Conservation (phyloP, 1,140 invertebrate species). For the Zophobas atratus region DNA sequence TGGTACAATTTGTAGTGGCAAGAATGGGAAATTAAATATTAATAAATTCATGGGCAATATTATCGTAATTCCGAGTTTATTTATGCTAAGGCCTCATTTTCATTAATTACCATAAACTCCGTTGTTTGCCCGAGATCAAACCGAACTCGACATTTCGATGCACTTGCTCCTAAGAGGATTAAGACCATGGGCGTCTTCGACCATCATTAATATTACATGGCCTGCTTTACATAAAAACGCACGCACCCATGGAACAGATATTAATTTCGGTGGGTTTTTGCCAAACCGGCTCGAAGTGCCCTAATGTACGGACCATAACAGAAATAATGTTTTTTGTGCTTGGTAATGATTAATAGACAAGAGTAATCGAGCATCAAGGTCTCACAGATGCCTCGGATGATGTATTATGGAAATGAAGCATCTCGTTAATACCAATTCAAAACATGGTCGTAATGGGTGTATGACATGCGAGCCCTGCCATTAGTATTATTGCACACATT, state of each 20-base stretch:
- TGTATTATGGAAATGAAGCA: constrained; percentile 25
- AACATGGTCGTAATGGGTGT: constrained; percentile 22
- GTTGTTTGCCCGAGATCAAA: constrained; percentile 3
- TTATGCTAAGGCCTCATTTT: constrained; percentile 36
- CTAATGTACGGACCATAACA: background rate
- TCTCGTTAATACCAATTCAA: constrained; percentile 20
- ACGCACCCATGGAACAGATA: background rate
- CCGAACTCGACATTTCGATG: background rate
- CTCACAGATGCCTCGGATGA: constrained; percentile 10
- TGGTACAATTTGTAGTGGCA: constrained; percentile 38
- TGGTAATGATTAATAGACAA: constrained; percentile 3
- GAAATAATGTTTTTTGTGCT: background rate
- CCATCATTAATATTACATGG: constrained; percentile 1
- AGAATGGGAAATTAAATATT: constrained; percentile 35
- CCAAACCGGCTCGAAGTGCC: background rate
- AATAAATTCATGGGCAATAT: constrained; percentile 35
- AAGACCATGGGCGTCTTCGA: background rate
- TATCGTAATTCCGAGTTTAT: constrained; percentile 32
- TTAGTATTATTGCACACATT: constrained; percentile 33
- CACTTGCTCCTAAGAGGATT: background rate
- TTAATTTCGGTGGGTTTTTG: background rate
- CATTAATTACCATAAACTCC: constrained; percentile 38
- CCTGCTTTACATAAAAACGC: constrained; percentile 22
- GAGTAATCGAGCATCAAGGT: constrained; percentile 10
- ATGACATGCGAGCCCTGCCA: constrained; percentile 22